Percentiles rank a stretch among this genome's conserved stretches.
Evolutionary conservation across 2,113 vertebrate species (phyloP).

Genomic region (Parus major): DNA sequence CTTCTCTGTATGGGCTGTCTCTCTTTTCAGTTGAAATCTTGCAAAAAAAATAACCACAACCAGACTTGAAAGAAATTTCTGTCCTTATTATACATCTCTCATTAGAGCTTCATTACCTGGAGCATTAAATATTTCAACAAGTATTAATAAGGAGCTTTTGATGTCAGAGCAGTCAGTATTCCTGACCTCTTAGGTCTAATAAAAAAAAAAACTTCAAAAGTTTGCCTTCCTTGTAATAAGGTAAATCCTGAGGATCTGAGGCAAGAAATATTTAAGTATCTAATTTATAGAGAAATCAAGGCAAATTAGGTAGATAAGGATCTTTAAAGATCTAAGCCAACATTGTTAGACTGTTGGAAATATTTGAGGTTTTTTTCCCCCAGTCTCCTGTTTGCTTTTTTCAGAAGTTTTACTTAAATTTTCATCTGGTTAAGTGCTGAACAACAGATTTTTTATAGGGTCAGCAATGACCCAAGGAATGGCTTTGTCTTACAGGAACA

Average conservation of each 20-base stretch:
- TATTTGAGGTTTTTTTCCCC: background rate
- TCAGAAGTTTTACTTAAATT: background rate
- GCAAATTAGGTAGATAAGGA: background rate
- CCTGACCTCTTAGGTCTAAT: background rate
- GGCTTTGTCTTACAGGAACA: background rate
- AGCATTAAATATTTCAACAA: constrained; percentile 34
- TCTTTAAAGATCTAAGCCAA: background rate
- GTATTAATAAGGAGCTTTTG: background rate
- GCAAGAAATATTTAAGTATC: background rate
- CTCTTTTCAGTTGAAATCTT: background rate
- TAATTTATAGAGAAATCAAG: constrained; percentile 17
- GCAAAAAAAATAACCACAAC: background rate
- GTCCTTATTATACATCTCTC: background rate
- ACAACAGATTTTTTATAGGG: background rate
- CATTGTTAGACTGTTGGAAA: background rate
- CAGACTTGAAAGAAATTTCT: background rate
- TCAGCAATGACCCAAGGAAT: background rate
- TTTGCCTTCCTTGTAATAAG: background rate
- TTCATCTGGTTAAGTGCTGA: background rate
- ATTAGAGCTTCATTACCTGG: constrained; percentile 2
- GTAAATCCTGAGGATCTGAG: background rate
- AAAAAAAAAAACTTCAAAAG: background rate
- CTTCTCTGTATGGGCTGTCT: background rate
- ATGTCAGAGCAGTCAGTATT: background rate
- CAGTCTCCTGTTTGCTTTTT: background rate